phyloP scores from a whole-genome alignment of 2,797 vertebrate species.

The Acanthopagrus latus region DNA sequence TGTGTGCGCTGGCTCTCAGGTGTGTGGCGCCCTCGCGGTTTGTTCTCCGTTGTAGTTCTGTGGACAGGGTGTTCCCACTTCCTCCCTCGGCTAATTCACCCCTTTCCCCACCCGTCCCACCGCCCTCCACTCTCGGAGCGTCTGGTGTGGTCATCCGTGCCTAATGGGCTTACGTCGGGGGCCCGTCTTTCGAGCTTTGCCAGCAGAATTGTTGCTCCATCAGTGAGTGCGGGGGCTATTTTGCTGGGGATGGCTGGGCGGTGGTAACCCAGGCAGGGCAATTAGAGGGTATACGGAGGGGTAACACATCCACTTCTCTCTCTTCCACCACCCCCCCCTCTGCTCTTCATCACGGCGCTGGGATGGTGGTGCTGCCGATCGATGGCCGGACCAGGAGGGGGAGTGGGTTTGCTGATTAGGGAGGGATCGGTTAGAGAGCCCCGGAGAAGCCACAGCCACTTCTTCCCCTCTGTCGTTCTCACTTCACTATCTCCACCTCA shows the following conservation, averaged over 20 bases:
- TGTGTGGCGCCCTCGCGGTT: constrained; percentile 57
- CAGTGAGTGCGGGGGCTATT: constrained; percentile 57
- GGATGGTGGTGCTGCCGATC: constrained; percentile 64
- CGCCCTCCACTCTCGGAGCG: constrained; percentile 30
- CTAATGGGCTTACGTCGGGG: constrained; percentile 64
- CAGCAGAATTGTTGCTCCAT: constrained; percentile 68
- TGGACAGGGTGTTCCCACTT: constrained; percentile 57
- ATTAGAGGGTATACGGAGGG: constrained; percentile 75
- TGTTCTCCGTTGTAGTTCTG: constrained; percentile 66
- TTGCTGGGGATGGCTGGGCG: constrained; percentile 45
- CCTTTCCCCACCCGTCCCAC: constrained; percentile 37
- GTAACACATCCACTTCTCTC: constrained; percentile 62
- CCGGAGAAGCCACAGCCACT: constrained; percentile 64
- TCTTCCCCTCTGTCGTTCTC: constrained; percentile 70
- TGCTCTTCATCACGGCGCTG: constrained; percentile 56
- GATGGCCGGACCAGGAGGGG: constrained; percentile 67
- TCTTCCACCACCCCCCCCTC: constrained; percentile 20
- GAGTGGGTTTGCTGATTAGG: constrained; percentile 75
- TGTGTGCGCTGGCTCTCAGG: constrained; percentile 52
- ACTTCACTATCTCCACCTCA: constrained; percentile 67
- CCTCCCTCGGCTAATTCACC: constrained; percentile 66
- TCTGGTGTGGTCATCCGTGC: constrained; percentile 68
- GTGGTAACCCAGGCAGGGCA: constrained; percentile 72
- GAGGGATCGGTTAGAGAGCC: constrained; percentile 64
- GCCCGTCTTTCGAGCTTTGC: constrained; percentile 62